Conservation (phyloP, 2,888 invertebrate genomes). For the Nudaria mundana region DNA sequence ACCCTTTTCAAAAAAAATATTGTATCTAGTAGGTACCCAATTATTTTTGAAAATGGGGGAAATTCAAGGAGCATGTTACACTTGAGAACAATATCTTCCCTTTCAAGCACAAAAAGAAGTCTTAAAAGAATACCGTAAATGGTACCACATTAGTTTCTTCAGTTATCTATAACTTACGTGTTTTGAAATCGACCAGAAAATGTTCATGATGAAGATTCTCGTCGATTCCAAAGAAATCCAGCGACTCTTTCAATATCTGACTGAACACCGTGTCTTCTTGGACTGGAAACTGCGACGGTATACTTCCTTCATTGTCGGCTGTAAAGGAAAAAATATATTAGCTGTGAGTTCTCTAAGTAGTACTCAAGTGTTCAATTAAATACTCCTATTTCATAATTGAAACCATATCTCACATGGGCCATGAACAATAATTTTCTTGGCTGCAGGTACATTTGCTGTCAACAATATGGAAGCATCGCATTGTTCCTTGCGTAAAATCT, state of each 20-base stretch:
- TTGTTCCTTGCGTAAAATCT: slow-evolving; percentile 98
- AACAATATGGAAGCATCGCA: slow-evolving; percentile 98
- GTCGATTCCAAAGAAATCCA: slow-evolving; percentile 98
- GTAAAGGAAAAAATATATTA: too few relatives aligned
- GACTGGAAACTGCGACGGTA: slow-evolving; percentile 99
- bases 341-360: neutral
- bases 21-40: too few relatives aligned
- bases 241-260: slow-evolving; percentile 95
- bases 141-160: neutral
- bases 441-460: slow-evolving; percentile 99
- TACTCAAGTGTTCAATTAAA: neutral
- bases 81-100: too few relatives aligned
- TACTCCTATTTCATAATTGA: neutral
- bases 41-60: too few relatives aligned
- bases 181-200: slow-evolving; percentile 98
- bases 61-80: too few relatives aligned
- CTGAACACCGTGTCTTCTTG: slow-evolving; percentile 98
- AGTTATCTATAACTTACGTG: slow-evolving; percentile 90
- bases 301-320: slow-evolving; percentile 94
- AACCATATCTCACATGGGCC: slow-evolving; percentile 81
- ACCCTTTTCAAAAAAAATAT: too few relatives aligned
- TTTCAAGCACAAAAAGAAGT: too few relatives aligned
- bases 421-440: slow-evolving; percentile 99
- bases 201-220: slow-evolving; percentile 93
- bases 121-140: neutral